Percentiles rank a stretch among this genome's conserved stretches.
phyloP scores from a whole-genome alignment of 1,140 invertebrate species.

The Neuroterus valhalla region DNA sequence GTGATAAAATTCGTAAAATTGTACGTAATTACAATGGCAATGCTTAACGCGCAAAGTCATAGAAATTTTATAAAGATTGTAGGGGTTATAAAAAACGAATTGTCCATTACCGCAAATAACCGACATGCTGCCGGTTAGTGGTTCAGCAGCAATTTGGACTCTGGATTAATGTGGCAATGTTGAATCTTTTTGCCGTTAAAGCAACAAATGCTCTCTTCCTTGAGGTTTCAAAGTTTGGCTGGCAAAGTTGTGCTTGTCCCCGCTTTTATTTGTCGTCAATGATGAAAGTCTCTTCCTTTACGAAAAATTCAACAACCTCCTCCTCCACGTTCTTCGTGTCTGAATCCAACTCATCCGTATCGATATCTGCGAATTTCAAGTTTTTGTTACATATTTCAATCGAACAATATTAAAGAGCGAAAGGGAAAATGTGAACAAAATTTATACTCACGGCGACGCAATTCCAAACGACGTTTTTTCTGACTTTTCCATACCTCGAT shows the following conservation, averaged over 20 bases:
- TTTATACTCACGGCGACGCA: conserved; percentile 87
- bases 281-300: conserved; percentile 94
- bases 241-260: conserved; percentile 31
- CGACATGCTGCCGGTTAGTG: not conserved
- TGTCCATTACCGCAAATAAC: conserved; percentile 20
- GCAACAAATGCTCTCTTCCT: conserved; percentile 38
- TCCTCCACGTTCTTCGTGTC: conserved; percentile 93
- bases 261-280: conserved; percentile 77
- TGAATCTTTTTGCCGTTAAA: not conserved
- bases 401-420: not conserved
- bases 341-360: conserved; percentile 92
- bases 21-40: conserved; percentile 56
- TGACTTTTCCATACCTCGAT: conserved; percentile 84
- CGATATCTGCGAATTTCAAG: conserved; percentile 82
- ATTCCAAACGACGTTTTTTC: conserved; percentile 86
- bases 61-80: not conserved
- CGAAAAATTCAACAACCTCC: conserved; percentile 97
- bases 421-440: conserved; percentile 34
- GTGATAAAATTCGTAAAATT: conserved; percentile 70
- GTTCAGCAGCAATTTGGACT: not conserved
- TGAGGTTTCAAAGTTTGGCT: conserved; percentile 58
- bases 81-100: not conserved
- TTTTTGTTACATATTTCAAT: not conserved
- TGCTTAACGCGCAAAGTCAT: not conserved
- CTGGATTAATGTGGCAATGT: not conserved